phyloP scores from a whole-genome alignment of 2,113 vertebrate species.

The Gymnocephalus cernua region DNA sequence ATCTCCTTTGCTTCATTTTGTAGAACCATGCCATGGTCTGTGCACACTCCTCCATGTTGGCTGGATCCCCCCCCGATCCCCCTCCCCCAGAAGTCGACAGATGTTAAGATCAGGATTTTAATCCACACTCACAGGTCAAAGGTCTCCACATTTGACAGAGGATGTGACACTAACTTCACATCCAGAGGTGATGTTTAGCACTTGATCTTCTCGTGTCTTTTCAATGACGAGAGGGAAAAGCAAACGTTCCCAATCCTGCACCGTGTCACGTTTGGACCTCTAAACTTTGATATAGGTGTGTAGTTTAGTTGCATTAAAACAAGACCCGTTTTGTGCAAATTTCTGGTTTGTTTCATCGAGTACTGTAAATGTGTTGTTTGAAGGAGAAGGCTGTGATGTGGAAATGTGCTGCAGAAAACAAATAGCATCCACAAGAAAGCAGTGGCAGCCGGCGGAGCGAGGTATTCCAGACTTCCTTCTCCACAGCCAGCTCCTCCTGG shows the following conservation, averaged over 20 bases:
- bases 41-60: neutral
- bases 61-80: neutral
- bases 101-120: slow-evolving; percentile 5
- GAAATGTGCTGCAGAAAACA: too few species aligned
- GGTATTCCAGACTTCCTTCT: too few species aligned
- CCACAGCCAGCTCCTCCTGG: too few species aligned
- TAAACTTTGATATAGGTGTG: too few species aligned
- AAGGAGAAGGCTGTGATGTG: too few species aligned
- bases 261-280: too few species aligned
- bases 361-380: too few species aligned
- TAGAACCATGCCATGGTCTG: neutral
- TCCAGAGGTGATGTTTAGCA: neutral
- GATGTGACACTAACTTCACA: neutral
- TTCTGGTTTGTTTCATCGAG: too few species aligned
- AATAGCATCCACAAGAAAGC: too few species aligned
- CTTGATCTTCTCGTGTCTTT: neutral
- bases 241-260: too few species aligned
- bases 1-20: neutral
- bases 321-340: neutral
- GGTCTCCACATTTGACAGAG: neutral
- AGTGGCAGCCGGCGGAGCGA: too few species aligned
- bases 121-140: neutral
- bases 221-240: neutral
- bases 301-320: too few species aligned
- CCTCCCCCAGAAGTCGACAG: neutral